Percentiles rank a stretch among this genome's conserved stretches.
phyloP scores from a whole-genome alignment of 1,140 invertebrate genomes.

The Dysdera silvatica region DNA sequence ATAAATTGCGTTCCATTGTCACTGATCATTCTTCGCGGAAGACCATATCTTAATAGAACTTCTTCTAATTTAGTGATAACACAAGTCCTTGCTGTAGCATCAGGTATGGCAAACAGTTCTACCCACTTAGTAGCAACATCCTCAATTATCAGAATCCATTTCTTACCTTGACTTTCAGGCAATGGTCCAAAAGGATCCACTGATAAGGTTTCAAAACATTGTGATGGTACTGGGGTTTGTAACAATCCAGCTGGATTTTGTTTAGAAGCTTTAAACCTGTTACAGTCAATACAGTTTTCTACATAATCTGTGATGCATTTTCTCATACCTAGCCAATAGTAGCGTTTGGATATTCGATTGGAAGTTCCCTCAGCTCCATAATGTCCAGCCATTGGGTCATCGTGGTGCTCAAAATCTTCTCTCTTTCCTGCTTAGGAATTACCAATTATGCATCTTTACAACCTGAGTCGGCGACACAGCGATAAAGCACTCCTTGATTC shows the following conservation, averaged over 20 bases:
- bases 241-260: neutral
- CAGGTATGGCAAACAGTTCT: slow-evolving; percentile 1
- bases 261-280: neutral
- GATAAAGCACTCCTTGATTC: neutral
- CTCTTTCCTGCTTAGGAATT: neutral
- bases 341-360: neutral
- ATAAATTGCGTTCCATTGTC: slow-evolving; percentile 20
- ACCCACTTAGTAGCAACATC: slow-evolving; percentile 2
- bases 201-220: neutral
- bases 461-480: neutral
- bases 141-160: slow-evolving; percentile 4
- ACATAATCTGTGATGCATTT: slow-evolving; percentile 7
- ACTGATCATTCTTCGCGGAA: neutral
- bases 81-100: neutral
- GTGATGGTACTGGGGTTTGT: neutral
- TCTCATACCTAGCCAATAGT: slow-evolving; percentile 3
- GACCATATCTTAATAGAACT: slow-evolving; percentile 13
- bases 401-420: slow-evolving; percentile 11
- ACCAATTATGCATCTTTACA: neutral
- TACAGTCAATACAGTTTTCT: slow-evolving; percentile 3
- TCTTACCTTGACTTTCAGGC: neutral
- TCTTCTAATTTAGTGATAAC: slow-evolving; percentile 1
- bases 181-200: neutral
- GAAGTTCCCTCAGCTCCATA: neutral
- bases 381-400: slow-evolving; percentile 13